Base-by-base conservation (phyloP, 2,797 vertebrate genomes). In the Hirundo rustica region DNA sequence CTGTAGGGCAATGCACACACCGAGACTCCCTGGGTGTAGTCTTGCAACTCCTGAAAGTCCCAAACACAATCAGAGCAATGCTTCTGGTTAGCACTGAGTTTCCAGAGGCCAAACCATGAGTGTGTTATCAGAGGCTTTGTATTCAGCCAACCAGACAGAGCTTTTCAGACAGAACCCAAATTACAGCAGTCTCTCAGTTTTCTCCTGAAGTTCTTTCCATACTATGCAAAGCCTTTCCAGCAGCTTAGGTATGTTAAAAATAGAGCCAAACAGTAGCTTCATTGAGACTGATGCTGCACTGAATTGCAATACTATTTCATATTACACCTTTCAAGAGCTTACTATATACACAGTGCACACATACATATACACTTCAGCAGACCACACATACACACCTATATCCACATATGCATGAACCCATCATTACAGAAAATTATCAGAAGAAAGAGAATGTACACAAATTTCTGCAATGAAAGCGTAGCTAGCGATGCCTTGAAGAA, bases 181-280 rank as follows among this genome's bases (percentile, higher is more conserved):
- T 5, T 21, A 81, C 73, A 89, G 54, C 18, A 61, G 47, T 45
- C 85, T 89, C 61, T 67, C 72, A 74, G 42, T 89, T 74, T 83
- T 88, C 57, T 89, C 61, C 61, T 71, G 19, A 85, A 77, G 60
- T 53, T 74, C 64, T 77, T 77, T 89, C 76, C 65, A 54, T 67
- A 50, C 57, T 47, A 32, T 22, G 68, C 42, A 91, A 91, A 92
- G 61, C 30, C 47, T 44, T 93, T 91, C 82, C 89, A 93, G 68
- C 54, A 65, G 65, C 36, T 42, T 68, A 36, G 16, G 11, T 10
- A 16, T 65, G 81, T 51, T 93, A 89, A 89, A 89, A 80, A 85
- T 18, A 85, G 25, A 88, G 62, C 47, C 66, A 32, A 92, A 96
- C 80, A 94, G 82, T 73, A 89, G 54, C 40, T 88, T 81, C 82